Evolutionary conservation across 2,888 invertebrate species (phyloP).

Genomic region (Nipponacmea schrenckii): DNA sequence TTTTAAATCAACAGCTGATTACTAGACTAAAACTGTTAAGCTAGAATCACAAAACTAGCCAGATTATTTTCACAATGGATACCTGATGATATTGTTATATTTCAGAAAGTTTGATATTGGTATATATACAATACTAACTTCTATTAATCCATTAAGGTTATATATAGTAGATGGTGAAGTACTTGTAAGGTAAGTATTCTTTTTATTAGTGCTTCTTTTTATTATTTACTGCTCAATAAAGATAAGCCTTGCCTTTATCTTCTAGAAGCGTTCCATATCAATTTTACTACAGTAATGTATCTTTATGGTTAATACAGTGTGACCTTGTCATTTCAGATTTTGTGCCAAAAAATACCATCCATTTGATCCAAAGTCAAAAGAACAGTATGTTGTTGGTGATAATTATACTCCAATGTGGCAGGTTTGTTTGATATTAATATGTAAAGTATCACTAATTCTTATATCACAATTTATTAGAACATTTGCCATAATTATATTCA

Average conservation of each 20-base stretch:
- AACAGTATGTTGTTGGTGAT: slow-evolving; percentile 94
- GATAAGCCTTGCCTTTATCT: background rate
- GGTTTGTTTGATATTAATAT: slow-evolving; percentile 69
- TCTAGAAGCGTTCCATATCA: background rate
- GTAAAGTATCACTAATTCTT: background rate
- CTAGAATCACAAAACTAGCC: background rate
- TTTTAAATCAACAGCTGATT: too few species aligned
- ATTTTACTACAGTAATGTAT: too few species aligned
- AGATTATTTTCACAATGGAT: background rate
- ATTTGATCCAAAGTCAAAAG: slow-evolving; percentile 80
- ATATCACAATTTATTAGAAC: background rate
- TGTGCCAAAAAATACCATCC: slow-evolving; percentile 91
- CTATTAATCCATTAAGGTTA: slow-evolving; percentile 86
- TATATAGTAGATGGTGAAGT: slow-evolving; percentile 92
- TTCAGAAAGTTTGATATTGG: slow-evolving; percentile 92
- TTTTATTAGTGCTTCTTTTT: too few species aligned
- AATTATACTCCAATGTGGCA: slow-evolving; percentile 96
- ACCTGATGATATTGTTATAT: slow-evolving; percentile 18
- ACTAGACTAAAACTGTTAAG: background rate
- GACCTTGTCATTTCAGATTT: slow-evolving; percentile 75
- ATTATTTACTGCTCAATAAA: background rate
- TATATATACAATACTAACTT: slow-evolving; percentile 90
- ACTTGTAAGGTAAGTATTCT: slow-evolving; percentile 78
- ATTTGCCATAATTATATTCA: background rate
- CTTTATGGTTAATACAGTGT: too few species aligned